Evolutionary conservation across 2,888 invertebrate genomes (phyloP).

Genomic region (Chromoteleia sp.): DNA sequence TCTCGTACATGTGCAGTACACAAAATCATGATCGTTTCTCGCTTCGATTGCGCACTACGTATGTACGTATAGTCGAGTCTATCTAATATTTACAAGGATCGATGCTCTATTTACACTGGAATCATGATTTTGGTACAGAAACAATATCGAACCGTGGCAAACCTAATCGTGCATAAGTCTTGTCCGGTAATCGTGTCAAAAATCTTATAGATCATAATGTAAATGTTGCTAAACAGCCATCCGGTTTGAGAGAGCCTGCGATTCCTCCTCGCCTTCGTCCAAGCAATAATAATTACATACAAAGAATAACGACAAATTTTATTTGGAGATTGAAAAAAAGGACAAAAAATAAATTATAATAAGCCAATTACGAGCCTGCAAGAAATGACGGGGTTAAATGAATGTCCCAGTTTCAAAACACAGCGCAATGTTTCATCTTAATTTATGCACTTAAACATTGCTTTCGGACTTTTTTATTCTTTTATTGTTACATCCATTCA

Average conservation of each 20-base stretch:
- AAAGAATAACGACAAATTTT: slow-evolving; percentile 35
- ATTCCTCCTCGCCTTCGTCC: slow-evolving; percentile 47
- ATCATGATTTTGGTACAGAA: slow-evolving; percentile 53
- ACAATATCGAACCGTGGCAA: background rate
- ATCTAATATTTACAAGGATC: slow-evolving; percentile 12
- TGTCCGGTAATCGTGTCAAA: background rate
- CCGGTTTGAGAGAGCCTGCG: slow-evolving; percentile 31
- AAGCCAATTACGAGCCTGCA: slow-evolving; percentile 59
- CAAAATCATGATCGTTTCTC: slow-evolving; percentile 38
- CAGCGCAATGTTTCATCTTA: background rate
- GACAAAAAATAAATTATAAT: slow-evolving; percentile 12
- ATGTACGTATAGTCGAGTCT: background rate
- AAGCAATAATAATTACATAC: slow-evolving; percentile 25
- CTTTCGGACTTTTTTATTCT: background rate
- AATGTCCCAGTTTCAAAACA: slow-evolving; percentile 13
- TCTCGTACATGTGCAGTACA: slow-evolving; percentile 64
- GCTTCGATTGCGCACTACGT: background rate
- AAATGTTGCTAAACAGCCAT: slow-evolving; percentile 39
- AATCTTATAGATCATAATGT: background rate
- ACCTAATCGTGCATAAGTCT: slow-evolving; percentile 19
- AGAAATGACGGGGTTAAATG: slow-evolving; percentile 44
- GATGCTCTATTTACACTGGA: slow-evolving; percentile 6
- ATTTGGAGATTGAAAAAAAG: slow-evolving; percentile 9
- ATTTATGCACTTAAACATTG: background rate
- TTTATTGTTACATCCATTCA: no score